A percentile compares a stretch with the other conserved stretches of the same genome.
These are phyloP conservation scores for Oedothorax gibbosus DNA, from an alignment of 1,140 invertebrate genomes.

Conservation along the genomic window DNA sequence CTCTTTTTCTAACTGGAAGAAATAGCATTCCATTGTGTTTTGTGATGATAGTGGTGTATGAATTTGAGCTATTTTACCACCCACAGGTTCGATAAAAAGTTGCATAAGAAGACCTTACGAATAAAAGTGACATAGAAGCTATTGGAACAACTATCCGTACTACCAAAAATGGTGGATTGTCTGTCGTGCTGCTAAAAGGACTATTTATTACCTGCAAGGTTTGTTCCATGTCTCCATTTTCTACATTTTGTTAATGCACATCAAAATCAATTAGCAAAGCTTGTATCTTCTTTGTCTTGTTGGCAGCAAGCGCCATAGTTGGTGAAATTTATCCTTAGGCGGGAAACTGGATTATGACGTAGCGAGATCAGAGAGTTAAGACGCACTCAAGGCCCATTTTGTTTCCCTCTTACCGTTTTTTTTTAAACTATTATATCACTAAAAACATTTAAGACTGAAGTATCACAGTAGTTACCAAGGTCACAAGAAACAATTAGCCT, in stretches of 20 bases:
- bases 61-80: too few species aligned
- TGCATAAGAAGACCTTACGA: not conserved
- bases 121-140: slow-evolving; percentile 7
- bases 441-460: too few species aligned
- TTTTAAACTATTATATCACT: too few species aligned
- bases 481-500: too few species aligned
- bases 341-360: slow-evolving; percentile 48
- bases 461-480: too few species aligned
- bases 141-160: not conserved
- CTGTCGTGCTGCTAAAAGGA: not conserved
- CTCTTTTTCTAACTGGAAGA: too few species aligned
- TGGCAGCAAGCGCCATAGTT: slow-evolving; percentile 18
- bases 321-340: slow-evolving; percentile 1
- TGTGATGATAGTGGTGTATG: too few species aligned
- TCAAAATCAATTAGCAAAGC: slow-evolving; percentile 44
- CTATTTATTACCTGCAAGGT: slow-evolving; percentile 13
- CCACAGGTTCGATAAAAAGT: not conserved
- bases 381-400: slow-evolving; percentile 6
- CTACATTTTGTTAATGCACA: not conserved
- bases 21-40: too few species aligned
- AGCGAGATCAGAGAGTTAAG: slow-evolving; percentile 13
- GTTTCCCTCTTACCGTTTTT: too few species aligned
- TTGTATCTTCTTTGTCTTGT: slow-evolving; percentile 20
- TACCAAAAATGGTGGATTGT: too few species aligned
- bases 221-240: slow-evolving; percentile 9